Base-by-base conservation (phyloP, 2,113 vertebrate genomes). In the Columba janthina region DNA sequence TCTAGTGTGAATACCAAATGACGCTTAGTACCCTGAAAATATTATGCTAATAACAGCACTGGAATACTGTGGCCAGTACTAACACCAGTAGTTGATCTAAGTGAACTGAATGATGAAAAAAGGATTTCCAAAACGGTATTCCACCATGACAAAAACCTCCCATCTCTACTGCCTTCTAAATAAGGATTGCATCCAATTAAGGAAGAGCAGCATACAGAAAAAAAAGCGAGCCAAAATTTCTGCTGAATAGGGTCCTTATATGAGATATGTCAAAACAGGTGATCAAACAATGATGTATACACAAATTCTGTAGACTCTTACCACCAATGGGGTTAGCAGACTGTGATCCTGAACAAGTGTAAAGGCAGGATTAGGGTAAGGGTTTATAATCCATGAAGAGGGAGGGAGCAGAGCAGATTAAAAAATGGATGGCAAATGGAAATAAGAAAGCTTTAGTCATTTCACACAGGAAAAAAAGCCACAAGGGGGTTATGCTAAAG, bases 301-400 rank as follows among this genome's bases (percentile, higher is more conserved):
- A 97, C 94, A 97, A 97, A 98, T 98, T 98, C 96, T 75, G 96
- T 97, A 98, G 98, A 98, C 97, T 98, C 99, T 99, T 99, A 99
- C 99, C 99, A 99, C 99, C 99, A 93, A 98, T 98, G 97, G 99
- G 98, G 98, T 98, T 99, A 99, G 99, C 98, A 98, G 99, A 99
- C 97, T 99, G 99, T 98, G 99, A 99, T 99, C 99, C 99, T 99
- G 98, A 99, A 98, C 98, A 98, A 99, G 98, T 98, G 97, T 97
- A 97, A 98, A 98, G 98, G 98, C 98, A 98, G 98, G 98, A 98
- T 98, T 98, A 98, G 97, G 98, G 97, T 94, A 98, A 97, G 97
- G 97, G 86, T 98, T 95, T 98, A 98, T 98, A 98, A 98, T 98
- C 98, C 98, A 98, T 96, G 97, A 98, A 97, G 97, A 98, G 98